Base-by-base conservation (phyloP, 2,797 vertebrate species). In the Falco concolor region DNA sequence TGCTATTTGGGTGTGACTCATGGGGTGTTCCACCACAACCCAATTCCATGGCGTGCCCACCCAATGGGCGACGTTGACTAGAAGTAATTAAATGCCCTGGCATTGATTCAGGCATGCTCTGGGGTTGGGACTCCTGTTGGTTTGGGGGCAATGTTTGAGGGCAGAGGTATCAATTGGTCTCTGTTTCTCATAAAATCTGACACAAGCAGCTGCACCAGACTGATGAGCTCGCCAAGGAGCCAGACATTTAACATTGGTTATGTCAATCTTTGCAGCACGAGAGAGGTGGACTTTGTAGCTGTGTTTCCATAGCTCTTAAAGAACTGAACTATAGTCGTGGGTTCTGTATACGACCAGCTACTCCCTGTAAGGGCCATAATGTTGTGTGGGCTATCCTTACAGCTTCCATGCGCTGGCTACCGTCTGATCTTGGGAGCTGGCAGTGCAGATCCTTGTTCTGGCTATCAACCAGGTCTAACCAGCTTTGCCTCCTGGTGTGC, bases 181-280 rank as follows among this genome's bases (percentile, higher is more conserved):
- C 83, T 84, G 1, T 91, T 95, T 96, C 92, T 92, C 57, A 40
- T 70, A 76, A 80, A 97, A 89, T 53, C 70, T 92, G 94, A 95
- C 92, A 96, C 89, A 94, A 96, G 87, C 96, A 97, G 95, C 94
- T 96, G 95, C 82, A 92, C 59, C 64, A 86, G 49, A 40, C 65
- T 59, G 52, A 64, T 67, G 79, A 95, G 53, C 18, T 75, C 52
- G 93, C 80, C 20, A 65, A 92, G 72, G 87, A 87, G 93, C 81
- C 93, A 91, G 65, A 70, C 78, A 87, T 93, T 93, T 95, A 93
- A 3, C 53, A 77, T 49, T 36, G 67, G 60, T 93, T 94, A 65
- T 56, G 30, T 93, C 93, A 92, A 84, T 64, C 74, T 34, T 75
- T 56, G 72, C 49, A 83, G 81, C 25, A 72, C 75, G 25, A 16